phyloP scores from a whole-genome alignment of 2,113 vertebrate genomes.

The Myotis lucifugus region DNA sequence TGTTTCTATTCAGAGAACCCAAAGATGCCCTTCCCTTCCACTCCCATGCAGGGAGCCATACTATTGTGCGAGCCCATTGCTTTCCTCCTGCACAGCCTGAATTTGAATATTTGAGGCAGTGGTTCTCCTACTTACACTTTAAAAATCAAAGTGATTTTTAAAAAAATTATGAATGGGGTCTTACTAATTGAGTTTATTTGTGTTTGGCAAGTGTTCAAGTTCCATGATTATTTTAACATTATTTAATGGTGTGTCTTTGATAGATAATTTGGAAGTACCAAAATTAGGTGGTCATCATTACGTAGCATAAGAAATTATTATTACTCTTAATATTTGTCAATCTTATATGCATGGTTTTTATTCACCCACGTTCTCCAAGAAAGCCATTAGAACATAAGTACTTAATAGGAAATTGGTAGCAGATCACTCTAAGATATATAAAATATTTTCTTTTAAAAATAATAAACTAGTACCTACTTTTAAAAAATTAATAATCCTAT shows the following conservation, averaged over 20 bases:
- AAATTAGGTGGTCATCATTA: background rate
- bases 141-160: background rate
- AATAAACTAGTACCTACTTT: background rate
- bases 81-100: background rate
- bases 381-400: background rate
- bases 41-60: background rate
- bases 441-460: slow-evolving; percentile 18
- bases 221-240: background rate
- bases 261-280: background rate
- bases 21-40: background rate
- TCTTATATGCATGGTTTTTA: background rate
- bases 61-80: background rate
- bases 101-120: background rate
- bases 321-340: background rate
- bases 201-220: background rate
- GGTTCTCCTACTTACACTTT: background rate
- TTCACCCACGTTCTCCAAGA: background rate
- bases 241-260: background rate
- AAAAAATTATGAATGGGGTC: background rate
- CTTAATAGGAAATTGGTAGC: background rate
- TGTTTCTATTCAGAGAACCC: background rate
- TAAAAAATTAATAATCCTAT: background rate
- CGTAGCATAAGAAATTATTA: background rate
- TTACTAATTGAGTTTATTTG: background rate
- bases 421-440: background rate